Evolutionary conservation across 2,113 vertebrate genomes (phyloP), one percentile per base, ranked within the genome.

Genomic region (Phasianus colchicus): DNA sequence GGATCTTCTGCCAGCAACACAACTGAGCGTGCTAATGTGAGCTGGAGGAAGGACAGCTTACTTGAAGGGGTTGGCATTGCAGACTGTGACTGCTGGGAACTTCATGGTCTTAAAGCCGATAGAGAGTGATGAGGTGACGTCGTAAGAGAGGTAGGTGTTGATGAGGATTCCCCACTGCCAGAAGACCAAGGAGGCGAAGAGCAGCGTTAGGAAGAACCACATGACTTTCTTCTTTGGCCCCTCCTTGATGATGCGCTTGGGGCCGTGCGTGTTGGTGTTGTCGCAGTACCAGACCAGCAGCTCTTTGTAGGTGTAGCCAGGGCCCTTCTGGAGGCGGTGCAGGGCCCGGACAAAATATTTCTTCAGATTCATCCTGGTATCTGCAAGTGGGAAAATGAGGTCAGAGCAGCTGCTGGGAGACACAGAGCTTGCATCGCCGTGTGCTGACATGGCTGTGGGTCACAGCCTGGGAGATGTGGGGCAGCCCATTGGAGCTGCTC

Each of bases 181-280:
- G 92, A 97, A 98, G 40, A 98, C 98, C n/a, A 98, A 94, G 5
- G 95, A 89, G 1, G 97, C 93, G 6, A 98, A 98, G 70, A 98
- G 97, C 96, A 98, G 13, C 0, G 98, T 98, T 42, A 98, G 67
- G 75, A 98, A 74, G 73, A 98, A 98, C 98, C 98, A 98, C 81
- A 98, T 60, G 2, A 97, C 64, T 88, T 98, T 98, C 97, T 98
- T 98, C 96, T 98, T 98, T 0, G 98, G 98, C 19, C 98, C 98
- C 89, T 98, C 98, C 5, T 97, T 95, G 96, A 98, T 97, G 93
- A 98, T 98, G 88, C 98, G 98, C 90, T 98, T 98, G 22, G 98
- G 98, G 63, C 98, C 98, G 0, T 98, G 98, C 3, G 98, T 98
- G 96, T 98, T 98, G 94, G 98, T 98, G 95, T 98, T 98, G 92